Conservation (phyloP, 2,113 vertebrate species). For the Tenrec ecaudatus region DNA sequence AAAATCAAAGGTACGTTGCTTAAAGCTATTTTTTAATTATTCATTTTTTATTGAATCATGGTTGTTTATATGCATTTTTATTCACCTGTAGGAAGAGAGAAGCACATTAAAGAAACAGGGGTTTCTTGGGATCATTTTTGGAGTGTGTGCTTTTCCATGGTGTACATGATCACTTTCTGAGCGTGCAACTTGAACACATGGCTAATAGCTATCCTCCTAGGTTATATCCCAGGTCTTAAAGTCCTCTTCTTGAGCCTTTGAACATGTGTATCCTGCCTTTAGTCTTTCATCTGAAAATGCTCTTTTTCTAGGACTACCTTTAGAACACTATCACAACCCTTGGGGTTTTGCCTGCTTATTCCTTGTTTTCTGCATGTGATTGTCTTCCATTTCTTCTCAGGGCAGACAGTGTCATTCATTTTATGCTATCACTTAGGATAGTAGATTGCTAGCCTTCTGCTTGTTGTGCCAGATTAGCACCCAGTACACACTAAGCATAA, state of each 20-base stretch:
- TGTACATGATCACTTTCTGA: background rate
- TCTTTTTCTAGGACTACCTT: background rate
- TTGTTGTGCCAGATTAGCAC: slow-evolving; percentile 16
- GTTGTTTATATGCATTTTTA: slow-evolving; percentile 68
- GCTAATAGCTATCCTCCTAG: background rate
- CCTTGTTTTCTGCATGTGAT: background rate
- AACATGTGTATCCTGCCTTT: background rate
- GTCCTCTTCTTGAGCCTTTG: slow-evolving; percentile 14
- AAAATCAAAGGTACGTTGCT: slow-evolving; percentile 92
- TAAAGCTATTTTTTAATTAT: slow-evolving; percentile 74
- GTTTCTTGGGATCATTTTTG: slow-evolving; percentile 28
- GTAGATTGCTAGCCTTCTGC: background rate
- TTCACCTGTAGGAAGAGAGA: slow-evolving; percentile 54
- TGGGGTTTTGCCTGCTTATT: background rate
- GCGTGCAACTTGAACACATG: background rate
- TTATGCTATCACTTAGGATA: background rate
- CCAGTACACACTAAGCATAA: background rate
- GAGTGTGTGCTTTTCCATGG: background rate
- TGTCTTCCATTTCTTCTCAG: background rate
- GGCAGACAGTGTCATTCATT: background rate
- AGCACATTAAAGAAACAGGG: background rate
- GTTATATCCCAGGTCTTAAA: background rate
- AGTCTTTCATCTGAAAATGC: background rate
- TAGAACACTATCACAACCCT: background rate
- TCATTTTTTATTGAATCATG: slow-evolving; percentile 44